These are phyloP conservation scores for Seriola dumerili DNA, from an alignment of 2,113 vertebrate species.

Conservation along the genomic window DNA sequence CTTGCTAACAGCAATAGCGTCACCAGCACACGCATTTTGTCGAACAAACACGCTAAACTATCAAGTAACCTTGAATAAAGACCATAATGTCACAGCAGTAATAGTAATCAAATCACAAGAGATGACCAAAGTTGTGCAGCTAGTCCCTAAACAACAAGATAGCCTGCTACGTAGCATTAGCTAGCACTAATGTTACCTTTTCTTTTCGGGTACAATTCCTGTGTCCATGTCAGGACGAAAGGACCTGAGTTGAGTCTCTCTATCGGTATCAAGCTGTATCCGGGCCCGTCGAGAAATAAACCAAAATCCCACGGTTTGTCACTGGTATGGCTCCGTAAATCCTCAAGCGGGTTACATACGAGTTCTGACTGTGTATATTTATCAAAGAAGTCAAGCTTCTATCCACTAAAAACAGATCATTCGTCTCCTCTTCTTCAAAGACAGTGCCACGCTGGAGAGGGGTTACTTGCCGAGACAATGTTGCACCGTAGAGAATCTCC, in stretches of 20 bases:
- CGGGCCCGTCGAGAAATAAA: conserved; percentile 64
- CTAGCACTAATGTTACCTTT: conserved; percentile 78
- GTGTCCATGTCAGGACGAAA: conserved; percentile 84
- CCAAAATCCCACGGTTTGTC: conserved; percentile 31
- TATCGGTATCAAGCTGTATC: conserved; percentile 57
- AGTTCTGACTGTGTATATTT: not conserved
- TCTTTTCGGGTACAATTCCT: conserved; percentile 85
- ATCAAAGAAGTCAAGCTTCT: conserved; percentile 15
- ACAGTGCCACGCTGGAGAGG: conserved; percentile 76
- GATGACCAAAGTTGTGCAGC: not conserved
- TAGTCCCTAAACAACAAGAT: not conserved
- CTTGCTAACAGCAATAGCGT: conserved; percentile 45
- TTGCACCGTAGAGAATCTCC: conserved; percentile 25
- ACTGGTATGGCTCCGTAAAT: not conserved
- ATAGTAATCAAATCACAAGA: rapidly evolving
- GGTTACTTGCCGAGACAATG: conserved; percentile 43
- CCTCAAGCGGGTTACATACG: conserved; percentile 38
- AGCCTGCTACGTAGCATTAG: not conserved
- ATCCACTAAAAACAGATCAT: not conserved
- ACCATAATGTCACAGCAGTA: not conserved
- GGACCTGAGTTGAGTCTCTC: conserved; percentile 75
- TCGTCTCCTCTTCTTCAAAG: not conserved
- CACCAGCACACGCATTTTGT: conserved; percentile 20
- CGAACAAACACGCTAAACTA: conserved; percentile 43
- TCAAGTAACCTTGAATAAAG: conserved; percentile 48